Evolutionary conservation across 1,140 invertebrate species (phyloP), one percentile per base, ranked within the genome.

Genomic region (Drosophila carrolli): DNA sequence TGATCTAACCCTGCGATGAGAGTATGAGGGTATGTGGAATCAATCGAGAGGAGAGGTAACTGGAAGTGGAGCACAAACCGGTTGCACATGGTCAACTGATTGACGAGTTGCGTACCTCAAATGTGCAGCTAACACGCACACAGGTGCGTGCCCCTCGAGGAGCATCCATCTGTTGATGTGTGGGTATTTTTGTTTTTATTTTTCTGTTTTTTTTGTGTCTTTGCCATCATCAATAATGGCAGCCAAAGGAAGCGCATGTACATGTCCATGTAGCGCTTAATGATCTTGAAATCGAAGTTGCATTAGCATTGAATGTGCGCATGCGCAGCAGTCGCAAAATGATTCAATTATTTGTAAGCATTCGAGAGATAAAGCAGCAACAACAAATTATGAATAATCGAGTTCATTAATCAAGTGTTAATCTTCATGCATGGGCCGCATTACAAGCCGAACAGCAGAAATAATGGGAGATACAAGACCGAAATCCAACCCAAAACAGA

Each of bases 311-410:
- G 81, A 79, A 83, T 70, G 79, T 72, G 68, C 32, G 41, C 62
- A 55, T 29, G 23, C 59, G 35, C 47, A 38, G 65, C 58, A 79
- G 55, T 71, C 77, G 60, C 62, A 84, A 78, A 85, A 86, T 86
- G 83, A 88, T 89, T 88, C 79, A 88, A 80, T 89, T 89, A 80
- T 70, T 78, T 85, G 80, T 78, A 55, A 50, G 59, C 57, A 63
- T 19, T 43, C 66, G 46, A 67, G 37, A 59, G 54, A 19, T 60
- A 46, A 58, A 59, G 40, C 41, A 29, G 65, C 71, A 62, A 66
- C 71, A 81, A 89, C 74, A 89, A 83, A 88, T 88, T 84, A 81
- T 89, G 80, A 89, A 81, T 84, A 89, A 89, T 89, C 77, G 73
- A 51, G 51, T 59, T 89, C 84, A 89, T 89, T 89, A 89, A 89